Evolutionary conservation across 2,113 vertebrate species (phyloP).

Genomic region (Dryoscopus gambensis): DNA sequence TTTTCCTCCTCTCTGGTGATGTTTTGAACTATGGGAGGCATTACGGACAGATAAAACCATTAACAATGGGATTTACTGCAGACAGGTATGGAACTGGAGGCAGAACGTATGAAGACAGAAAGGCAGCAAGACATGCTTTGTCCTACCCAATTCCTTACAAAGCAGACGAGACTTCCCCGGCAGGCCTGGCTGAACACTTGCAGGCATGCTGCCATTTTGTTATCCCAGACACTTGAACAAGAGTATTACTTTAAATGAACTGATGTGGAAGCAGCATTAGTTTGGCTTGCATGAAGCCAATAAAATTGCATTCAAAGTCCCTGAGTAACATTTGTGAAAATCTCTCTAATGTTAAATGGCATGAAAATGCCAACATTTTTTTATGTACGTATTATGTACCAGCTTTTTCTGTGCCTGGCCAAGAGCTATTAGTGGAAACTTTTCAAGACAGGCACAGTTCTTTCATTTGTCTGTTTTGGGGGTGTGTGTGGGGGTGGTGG

Average conservation of each 20-base stretch:
- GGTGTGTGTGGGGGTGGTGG: no score
- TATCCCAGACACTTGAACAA: not conserved
- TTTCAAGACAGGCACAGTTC: not conserved
- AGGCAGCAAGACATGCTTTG: not conserved
- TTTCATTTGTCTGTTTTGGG: not conserved
- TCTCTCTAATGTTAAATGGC: not conserved
- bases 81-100: not conserved
- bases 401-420: not conserved
- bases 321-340: not conserved
- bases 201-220: accelerated
- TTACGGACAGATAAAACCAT: not conserved
- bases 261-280: not conserved
- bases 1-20: not conserved
- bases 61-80: not conserved
- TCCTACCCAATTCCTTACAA: not conserved
- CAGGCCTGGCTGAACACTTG: not conserved
- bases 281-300: not conserved
- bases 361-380: not conserved
- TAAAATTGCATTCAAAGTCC: not conserved
- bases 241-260: not conserved
- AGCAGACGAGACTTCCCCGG: not conserved
- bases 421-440: not conserved
- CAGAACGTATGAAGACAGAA: not conserved
- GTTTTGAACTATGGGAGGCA: not conserved
- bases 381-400: not conserved